Conservation (phyloP, 2,888 invertebrate genomes). For the Acrocyrtus sp. region DNA sequence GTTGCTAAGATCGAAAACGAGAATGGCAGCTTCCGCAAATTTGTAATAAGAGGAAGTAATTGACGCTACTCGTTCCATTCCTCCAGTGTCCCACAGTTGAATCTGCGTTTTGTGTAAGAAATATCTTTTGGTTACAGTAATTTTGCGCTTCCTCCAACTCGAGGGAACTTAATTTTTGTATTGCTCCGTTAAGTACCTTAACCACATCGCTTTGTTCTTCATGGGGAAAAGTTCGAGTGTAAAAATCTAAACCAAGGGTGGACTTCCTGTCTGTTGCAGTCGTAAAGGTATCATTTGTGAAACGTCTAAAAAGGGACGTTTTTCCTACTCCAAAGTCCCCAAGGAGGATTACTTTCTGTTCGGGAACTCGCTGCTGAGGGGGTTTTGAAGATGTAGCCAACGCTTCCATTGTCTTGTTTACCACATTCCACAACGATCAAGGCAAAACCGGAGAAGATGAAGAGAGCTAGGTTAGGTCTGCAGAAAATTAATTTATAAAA, state of each 20-base stretch:
- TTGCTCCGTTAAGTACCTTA: too few relatives aligned
- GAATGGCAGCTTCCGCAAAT: constrained; percentile 92
- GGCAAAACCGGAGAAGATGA: too few relatives aligned
- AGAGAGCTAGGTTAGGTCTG: too few relatives aligned
- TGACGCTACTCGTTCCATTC: constrained; percentile 95
- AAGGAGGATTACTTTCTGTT: constrained; percentile 71
- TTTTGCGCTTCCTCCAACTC: not conserved
- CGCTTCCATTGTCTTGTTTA: too few relatives aligned
- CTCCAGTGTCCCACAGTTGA: constrained; percentile 96
- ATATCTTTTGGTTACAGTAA: too few relatives aligned
- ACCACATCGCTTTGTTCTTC: constrained; percentile 68
- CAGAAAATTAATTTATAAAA: too few relatives aligned
- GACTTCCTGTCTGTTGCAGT: constrained; percentile 84
- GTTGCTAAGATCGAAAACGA: constrained; percentile 91
- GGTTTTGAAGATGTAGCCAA: too few relatives aligned
- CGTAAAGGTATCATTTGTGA: constrained; percentile 89
- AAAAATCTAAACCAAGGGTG: constrained; percentile 91
- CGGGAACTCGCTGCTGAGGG: too few relatives aligned
- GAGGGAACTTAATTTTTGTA: not conserved
- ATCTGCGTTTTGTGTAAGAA: constrained; percentile 77
- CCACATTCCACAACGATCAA: too few relatives aligned
- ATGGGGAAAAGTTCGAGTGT: constrained; percentile 81
- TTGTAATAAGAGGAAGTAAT: constrained; percentile 96
- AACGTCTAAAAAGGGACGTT: constrained; percentile 90
- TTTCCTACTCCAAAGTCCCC: constrained; percentile 97